phyloP scores from a whole-genome alignment of 1,140 invertebrate species.

The Papilio polyxenes region DNA sequence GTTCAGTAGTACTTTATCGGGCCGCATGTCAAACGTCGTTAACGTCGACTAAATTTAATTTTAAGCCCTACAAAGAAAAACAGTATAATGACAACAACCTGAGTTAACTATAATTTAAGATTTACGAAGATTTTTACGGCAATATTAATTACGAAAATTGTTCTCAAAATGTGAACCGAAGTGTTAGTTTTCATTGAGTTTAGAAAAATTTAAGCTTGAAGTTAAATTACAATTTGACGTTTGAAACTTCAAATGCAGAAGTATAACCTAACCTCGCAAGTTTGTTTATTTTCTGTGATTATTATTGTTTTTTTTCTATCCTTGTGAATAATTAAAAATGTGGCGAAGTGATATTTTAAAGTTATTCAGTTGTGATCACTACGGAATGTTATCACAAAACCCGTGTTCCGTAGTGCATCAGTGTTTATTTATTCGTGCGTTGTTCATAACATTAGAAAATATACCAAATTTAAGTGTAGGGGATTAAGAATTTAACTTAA shows the following conservation, averaged over 20 bases:
- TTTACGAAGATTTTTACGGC: too few species aligned
- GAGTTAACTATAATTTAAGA: too few species aligned
- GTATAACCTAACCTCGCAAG: slow-evolving; percentile 27
- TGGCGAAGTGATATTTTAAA: neutral
- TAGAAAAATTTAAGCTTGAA: neutral
- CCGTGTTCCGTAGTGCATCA: neutral
- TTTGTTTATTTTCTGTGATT: slow-evolving; percentile 37
- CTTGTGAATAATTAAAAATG: neutral
- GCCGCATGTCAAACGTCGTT: too few species aligned
- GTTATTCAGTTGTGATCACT: neutral
- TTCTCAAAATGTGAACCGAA: too few species aligned
- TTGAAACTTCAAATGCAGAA: slow-evolving; percentile 29
- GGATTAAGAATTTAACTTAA: neutral
- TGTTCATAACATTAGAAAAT: neutral
- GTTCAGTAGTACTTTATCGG: too few species aligned
- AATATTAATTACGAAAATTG: too few species aligned
- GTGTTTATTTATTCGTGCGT: neutral
- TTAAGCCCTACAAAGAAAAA: too few species aligned
- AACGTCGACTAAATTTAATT: too few species aligned
- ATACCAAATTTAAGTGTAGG: neutral
- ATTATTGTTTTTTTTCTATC: slow-evolving; percentile 20
- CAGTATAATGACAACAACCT: too few species aligned
- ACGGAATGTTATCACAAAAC: neutral
- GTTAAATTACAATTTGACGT: slow-evolving; percentile 24
- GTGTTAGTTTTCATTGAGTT: too few species aligned